These are phyloP conservation scores for Candoia aspera DNA, from an alignment of 2,113 vertebrate species.

Conservation along the genomic window DNA sequence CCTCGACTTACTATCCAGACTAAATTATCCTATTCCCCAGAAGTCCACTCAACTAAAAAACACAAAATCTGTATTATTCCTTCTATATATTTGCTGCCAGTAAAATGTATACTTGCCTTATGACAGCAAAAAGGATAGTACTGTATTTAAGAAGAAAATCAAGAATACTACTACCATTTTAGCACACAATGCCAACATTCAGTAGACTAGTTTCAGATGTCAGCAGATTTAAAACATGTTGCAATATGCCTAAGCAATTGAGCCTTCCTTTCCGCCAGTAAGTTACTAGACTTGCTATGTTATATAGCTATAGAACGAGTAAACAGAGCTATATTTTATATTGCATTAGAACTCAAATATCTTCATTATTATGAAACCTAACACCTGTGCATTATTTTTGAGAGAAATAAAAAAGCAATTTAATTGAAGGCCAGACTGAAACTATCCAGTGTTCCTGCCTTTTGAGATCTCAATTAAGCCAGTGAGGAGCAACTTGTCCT, in stretches of 20 bases:
- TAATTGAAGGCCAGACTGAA: conserved; percentile 64
- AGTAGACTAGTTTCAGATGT: conserved; percentile 36
- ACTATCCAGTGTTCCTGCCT: conserved; percentile 55
- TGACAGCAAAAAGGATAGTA: conserved; percentile 33
- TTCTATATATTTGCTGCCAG: conserved; percentile 45
- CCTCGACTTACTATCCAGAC: not conserved
- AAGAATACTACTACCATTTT: conserved; percentile 42
- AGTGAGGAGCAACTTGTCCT: conserved; percentile 57
- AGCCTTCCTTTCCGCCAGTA: conserved; percentile 15
- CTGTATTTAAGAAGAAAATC: conserved; percentile 46
- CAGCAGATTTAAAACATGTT: conserved; percentile 41
- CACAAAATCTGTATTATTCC: not conserved
- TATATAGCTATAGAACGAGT: not conserved
- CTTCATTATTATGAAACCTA: conserved; percentile 15
- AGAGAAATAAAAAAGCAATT: conserved; percentile 51
- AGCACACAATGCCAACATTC: conserved; percentile 12
- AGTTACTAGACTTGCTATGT: conserved; percentile 13
- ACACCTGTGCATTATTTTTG: conserved; percentile 13
- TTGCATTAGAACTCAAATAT: conserved; percentile 19
- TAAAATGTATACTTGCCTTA: conserved; percentile 40
- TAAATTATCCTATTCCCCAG: not conserved
- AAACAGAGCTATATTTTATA: conserved; percentile 11
- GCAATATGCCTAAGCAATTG: conserved; percentile 43
- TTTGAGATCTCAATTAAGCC: conserved; percentile 62
- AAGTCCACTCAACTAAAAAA: conserved; percentile 37